Conservation (phyloP, 2,797 vertebrate genomes). For the Macrochelys suwanniensis region DNA sequence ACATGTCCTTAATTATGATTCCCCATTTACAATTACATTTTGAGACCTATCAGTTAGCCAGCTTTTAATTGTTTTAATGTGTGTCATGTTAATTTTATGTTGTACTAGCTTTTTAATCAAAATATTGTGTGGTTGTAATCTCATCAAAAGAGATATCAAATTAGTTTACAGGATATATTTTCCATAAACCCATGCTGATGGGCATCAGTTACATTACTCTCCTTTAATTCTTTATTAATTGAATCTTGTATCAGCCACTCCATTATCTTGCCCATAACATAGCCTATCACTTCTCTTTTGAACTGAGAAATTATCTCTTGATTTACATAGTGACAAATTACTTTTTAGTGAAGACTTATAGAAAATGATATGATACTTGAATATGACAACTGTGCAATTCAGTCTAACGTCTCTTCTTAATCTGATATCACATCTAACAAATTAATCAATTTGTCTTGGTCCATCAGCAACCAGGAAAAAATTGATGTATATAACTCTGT, state of each 20-base stretch:
- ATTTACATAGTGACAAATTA: neutral
- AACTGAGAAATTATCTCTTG: neutral
- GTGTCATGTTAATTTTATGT: neutral
- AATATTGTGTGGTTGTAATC: neutral
- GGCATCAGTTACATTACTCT: neutral
- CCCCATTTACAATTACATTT: neutral
- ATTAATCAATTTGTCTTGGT: neutral
- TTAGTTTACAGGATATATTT: neutral
- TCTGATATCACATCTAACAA: neutral
- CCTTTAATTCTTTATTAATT: neutral
- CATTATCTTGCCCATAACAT: no score
- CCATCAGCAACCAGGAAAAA: neutral
- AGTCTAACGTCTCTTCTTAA: neutral
- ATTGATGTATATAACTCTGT: accelerated
- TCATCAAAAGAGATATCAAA: neutral
- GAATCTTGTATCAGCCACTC: neutral
- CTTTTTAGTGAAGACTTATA: neutral
- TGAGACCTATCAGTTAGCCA: neutral
- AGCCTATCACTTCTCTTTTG: neutral
- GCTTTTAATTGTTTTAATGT: neutral
- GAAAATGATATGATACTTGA: neutral
- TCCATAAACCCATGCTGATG: neutral
- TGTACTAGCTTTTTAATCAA: neutral
- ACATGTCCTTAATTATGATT: neutral
- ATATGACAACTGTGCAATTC: neutral